A percentile compares a stretch with the other conserved stretches of the same genome.
These are phyloP conservation scores for Tragelaphus strepsiceros DNA, from an alignment of 2,113 vertebrate species.

Conservation along the genomic window DNA sequence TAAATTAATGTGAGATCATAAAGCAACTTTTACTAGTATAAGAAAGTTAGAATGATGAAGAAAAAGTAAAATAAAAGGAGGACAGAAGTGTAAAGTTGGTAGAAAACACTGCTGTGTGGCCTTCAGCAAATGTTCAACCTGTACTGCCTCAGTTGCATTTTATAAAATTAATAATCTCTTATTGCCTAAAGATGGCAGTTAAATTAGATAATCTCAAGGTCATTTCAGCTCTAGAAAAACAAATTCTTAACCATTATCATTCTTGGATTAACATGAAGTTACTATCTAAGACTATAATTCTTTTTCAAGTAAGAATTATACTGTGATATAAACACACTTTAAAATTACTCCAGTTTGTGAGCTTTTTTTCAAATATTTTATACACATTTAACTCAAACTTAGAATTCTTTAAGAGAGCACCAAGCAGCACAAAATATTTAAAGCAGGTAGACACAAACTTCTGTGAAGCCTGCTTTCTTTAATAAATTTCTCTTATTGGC, in stretches of 20 bases:
- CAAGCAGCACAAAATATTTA: not conserved
- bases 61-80: not conserved
- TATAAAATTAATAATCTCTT: not conserved
- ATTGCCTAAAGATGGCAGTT: not conserved
- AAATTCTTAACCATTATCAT: not conserved
- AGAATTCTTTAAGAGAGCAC: not conserved
- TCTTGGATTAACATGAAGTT: not conserved
- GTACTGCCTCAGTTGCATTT: not conserved
- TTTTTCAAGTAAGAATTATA: not conserved
- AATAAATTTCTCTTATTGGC: not conserved
- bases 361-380: not conserved
- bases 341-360: not conserved
- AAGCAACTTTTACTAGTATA: not conserved
- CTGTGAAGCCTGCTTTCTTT: not conserved
- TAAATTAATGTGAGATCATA: not conserved
- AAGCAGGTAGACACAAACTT: not conserved
- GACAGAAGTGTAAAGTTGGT: not conserved
- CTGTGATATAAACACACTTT: not conserved
- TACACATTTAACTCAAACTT: not conserved
- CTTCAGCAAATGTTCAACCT: not conserved
- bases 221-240: not conserved
- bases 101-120: not conserved
- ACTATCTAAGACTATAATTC: not conserved
- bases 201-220: constrained; percentile 9
- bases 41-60: not conserved